phyloP scores from a whole-genome alignment of 2,797 vertebrate species.

The Bryconaethiops microstoma region DNA sequence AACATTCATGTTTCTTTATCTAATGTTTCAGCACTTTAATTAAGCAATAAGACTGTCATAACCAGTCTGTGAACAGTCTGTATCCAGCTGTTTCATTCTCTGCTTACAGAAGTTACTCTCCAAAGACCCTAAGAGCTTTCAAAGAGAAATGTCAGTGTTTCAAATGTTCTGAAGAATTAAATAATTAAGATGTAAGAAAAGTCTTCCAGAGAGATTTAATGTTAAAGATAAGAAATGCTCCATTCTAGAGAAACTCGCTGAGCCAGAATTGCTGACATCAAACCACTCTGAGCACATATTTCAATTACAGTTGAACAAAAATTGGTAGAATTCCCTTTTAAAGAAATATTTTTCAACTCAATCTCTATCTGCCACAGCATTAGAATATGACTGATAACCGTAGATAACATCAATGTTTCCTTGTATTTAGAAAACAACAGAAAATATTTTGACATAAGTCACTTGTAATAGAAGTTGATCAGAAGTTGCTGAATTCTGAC shows the following conservation, averaged over 20 bases:
- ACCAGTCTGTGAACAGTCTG: background rate
- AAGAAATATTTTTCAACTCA: background rate
- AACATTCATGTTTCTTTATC: too few relatives aligned
- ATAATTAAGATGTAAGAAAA: too few relatives aligned
- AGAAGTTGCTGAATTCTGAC: background rate
- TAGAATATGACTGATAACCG: background rate
- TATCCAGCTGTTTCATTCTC: conserved; percentile 60
- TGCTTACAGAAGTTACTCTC: background rate
- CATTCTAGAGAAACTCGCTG: too few relatives aligned
- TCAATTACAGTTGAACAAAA: too few relatives aligned
- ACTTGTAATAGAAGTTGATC: background rate
- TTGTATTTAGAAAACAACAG: background rate
- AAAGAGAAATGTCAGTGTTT: background rate
- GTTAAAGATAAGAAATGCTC: too few relatives aligned
- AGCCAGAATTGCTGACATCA: too few relatives aligned
- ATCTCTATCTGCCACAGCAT: background rate
- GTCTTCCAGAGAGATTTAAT: too few relatives aligned
- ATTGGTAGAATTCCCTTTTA: background rate
- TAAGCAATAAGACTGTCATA: background rate
- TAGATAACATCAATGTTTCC: background rate
- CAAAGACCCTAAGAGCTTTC: background rate
- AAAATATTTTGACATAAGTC: too few relatives aligned
- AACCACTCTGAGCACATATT: too few relatives aligned
- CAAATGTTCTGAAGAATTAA: too few relatives aligned
- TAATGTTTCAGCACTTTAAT: too few relatives aligned